A percentile compares a stretch with the other conserved stretches of the same genome.
Evolutionary conservation across 2,888 invertebrate species (phyloP).

Genomic region (Miltochrista miniata): DNA sequence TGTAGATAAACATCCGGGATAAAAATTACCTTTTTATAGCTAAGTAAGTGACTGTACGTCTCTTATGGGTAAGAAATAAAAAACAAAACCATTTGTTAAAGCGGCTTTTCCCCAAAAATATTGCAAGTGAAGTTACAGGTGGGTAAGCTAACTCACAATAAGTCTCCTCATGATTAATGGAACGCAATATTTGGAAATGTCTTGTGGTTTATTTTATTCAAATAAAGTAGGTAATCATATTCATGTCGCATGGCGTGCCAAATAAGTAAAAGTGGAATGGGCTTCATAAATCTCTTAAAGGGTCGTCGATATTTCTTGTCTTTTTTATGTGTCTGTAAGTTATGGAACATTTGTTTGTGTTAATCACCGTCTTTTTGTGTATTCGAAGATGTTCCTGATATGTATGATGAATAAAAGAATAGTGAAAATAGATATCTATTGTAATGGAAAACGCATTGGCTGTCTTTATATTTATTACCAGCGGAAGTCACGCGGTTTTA

Average conservation of each 20-base stretch:
- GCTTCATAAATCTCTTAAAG: slow-evolving; percentile 29
- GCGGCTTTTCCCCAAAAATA: background rate
- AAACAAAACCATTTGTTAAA: background rate
- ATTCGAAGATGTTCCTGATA: too few relatives aligned
- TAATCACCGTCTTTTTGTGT: too few relatives aligned
- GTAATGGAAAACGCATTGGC: too few relatives aligned
- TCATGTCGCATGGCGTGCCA: slow-evolving; percentile 24
- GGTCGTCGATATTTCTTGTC: slow-evolving; percentile 7
- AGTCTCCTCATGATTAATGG: slow-evolving; percentile 26
- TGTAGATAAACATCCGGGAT: too few relatives aligned
- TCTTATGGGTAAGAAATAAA: background rate
- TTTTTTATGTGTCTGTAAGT: slow-evolving; percentile 11
- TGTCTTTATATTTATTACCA: too few relatives aligned
- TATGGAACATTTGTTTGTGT: slow-evolving; percentile 8
- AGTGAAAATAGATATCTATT: too few relatives aligned
- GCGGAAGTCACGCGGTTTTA: too few relatives aligned
- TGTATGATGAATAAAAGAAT: too few relatives aligned
- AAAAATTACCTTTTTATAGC: background rate
- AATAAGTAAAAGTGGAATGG: slow-evolving; percentile 21
- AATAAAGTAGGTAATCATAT: slow-evolving; percentile 25
- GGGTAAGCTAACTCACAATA: slow-evolving; percentile 23
- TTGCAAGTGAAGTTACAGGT: slow-evolving; percentile 23
- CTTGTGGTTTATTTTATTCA: slow-evolving; percentile 15
- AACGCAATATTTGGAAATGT: slow-evolving; percentile 13
- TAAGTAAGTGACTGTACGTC: slow-evolving; percentile 2